A percentile compares a stretch with the other conserved stretches of the same genome.
These are phyloP conservation scores for Montipora capricornis DNA, from an alignment of 64 coral and sea anemone species.

Conservation along the genomic window DNA sequence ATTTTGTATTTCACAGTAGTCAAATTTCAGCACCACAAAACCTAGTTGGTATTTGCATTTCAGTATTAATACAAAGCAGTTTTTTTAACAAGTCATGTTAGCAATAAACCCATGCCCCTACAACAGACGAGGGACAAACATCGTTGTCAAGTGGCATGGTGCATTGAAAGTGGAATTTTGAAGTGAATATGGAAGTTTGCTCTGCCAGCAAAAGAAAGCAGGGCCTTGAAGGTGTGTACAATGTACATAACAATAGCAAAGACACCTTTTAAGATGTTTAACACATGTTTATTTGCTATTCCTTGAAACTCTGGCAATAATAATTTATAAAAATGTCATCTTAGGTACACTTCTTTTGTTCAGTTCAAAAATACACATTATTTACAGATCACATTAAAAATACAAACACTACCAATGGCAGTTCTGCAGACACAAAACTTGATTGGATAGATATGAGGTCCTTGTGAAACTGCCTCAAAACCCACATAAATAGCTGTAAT, in stretches of 20 bases:
- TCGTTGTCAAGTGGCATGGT: too few species aligned
- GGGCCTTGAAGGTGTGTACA: background rate
- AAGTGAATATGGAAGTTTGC: too few species aligned
- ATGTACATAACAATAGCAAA: background rate
- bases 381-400: conserved; percentile 86
- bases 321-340: conserved; percentile 87
- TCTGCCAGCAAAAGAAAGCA: too few species aligned
- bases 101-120: too few species aligned
- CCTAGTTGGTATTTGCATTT: too few species aligned
- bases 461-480: background rate
- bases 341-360: conserved; percentile 62
- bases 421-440: conserved; percentile 51
- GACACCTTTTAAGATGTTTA: conserved; percentile 26
- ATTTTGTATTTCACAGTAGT: too few species aligned
- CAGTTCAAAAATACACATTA: conserved; percentile 84
- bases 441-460: conserved; percentile 2
- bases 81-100: too few species aligned
- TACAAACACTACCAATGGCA: conserved; percentile 64
- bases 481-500: conserved; percentile 21
- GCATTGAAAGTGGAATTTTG: too few species aligned
- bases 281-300: conserved; percentile 73
- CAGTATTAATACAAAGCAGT: too few species aligned
- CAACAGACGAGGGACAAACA: too few species aligned
- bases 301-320: conserved; percentile 79
- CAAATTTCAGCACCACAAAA: too few species aligned